These are phyloP conservation scores for Calosoma granatense DNA, from an alignment of 1,140 invertebrate species.

Conservation along the genomic window DNA sequence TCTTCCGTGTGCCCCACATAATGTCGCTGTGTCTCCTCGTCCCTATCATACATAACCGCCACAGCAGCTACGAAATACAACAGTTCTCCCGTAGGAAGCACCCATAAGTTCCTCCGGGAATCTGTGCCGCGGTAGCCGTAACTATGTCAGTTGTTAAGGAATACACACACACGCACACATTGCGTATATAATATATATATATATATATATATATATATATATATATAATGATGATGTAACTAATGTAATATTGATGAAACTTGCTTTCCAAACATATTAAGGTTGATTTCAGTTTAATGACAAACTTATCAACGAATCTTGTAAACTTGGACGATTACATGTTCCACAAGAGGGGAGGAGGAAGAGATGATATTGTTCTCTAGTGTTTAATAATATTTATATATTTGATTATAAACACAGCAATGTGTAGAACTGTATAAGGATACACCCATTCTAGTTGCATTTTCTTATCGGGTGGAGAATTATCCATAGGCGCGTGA, in stretches of 20 bases:
- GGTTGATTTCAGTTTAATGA: too few species aligned
- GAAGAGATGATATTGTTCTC: not conserved
- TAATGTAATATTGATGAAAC: too few species aligned
- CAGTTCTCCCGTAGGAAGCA: slow-evolving; percentile 83
- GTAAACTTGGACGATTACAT: too few species aligned
- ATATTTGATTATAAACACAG: too few species aligned
- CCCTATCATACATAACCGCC: slow-evolving; percentile 81
- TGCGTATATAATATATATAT: not conserved
- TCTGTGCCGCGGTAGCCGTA: slow-evolving; percentile 89
- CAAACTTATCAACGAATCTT: too few species aligned
- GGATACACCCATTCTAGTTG: slow-evolving; percentile 88
- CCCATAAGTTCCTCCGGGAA: slow-evolving; percentile 78
- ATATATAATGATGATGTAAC: not conserved
- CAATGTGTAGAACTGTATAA: too few species aligned
- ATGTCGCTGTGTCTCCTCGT: slow-evolving; percentile 83
- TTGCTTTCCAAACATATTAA: too few species aligned
- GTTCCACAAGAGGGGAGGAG: not conserved
- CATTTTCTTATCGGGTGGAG: slow-evolving; percentile 76
- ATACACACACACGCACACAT: not conserved
- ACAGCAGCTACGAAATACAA: slow-evolving; percentile 89
- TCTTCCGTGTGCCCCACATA: slow-evolving; percentile 92
- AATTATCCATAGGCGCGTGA: slow-evolving; percentile 66
- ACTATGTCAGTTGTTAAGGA: slow-evolving; percentile 35
- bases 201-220: slow-evolving; percentile 1
- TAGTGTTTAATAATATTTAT: not conserved